phyloP scores from a whole-genome alignment of 2,113 vertebrate genomes.

The Podarcis cretensis region DNA sequence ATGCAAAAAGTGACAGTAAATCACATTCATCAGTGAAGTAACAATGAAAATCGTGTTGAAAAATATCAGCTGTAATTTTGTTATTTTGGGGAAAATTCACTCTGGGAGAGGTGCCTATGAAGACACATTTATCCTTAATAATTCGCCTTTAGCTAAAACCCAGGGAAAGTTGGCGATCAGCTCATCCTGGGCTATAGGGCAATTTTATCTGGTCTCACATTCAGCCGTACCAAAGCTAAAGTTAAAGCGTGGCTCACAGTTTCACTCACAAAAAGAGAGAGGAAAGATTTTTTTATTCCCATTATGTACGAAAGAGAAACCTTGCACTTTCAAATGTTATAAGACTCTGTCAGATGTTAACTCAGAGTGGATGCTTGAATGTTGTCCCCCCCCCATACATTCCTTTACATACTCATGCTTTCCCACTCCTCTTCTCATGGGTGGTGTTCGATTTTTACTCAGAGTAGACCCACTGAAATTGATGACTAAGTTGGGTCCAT shows the following conservation, averaged over 20 bases:
- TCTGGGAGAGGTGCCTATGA: neutral
- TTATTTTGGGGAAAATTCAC: neutral
- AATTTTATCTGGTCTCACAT: neutral
- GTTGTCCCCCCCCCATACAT: neutral
- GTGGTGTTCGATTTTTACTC: too few species aligned
- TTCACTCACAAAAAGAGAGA: neutral
- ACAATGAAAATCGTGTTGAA: neutral
- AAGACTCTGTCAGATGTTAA: neutral
- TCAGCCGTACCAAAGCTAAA: neutral
- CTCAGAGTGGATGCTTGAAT: neutral
- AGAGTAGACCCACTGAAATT: too few species aligned
- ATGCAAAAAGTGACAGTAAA: slow-evolving; percentile 21
- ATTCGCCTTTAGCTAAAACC: neutral
- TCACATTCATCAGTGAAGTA: neutral
- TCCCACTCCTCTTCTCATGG: neutral
- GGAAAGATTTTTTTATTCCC: neutral
- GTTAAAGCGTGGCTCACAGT: neutral
- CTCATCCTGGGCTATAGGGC: neutral
- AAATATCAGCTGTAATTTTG: neutral
- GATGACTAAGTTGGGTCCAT: too few species aligned
- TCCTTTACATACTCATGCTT: neutral
- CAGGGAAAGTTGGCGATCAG: neutral
- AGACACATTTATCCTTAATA: neutral
- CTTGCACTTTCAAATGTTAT: neutral
- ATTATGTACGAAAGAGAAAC: neutral